These are phyloP conservation scores for Samia ricini DNA, from an alignment of 1,140 invertebrate species.

Conservation along the genomic window DNA sequence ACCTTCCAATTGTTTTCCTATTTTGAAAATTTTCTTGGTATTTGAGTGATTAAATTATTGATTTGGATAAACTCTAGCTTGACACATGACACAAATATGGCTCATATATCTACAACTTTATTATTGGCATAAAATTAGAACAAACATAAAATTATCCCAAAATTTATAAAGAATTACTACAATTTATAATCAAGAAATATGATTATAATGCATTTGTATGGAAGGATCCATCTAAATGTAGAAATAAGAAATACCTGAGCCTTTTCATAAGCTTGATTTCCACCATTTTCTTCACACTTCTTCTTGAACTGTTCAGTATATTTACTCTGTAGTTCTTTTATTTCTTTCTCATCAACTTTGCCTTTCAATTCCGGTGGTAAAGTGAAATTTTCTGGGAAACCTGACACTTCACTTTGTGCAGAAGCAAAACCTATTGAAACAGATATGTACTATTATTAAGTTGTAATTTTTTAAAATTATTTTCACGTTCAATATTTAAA, in stretches of 20 bases:
- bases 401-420: conserved; percentile 34
- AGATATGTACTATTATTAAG: not conserved
- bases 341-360: conserved; percentile 39
- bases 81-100: too few relatives aligned
- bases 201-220: not conserved
- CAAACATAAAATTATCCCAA: too few relatives aligned
- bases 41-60: too few relatives aligned
- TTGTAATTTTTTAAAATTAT: not conserved
- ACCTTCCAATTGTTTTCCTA: too few relatives aligned
- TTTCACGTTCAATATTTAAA: too few relatives aligned
- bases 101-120: too few relatives aligned
- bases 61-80: too few relatives aligned
- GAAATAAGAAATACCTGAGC: conserved; percentile 33
- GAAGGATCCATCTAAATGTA: not conserved
- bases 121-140: too few relatives aligned
- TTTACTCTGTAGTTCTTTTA: conserved; percentile 42
- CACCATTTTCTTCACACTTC: conserved; percentile 55
- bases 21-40: too few relatives aligned
- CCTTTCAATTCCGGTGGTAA: conserved; percentile 47
- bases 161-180: too few relatives aligned
- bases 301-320: conserved; percentile 40
- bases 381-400: conserved; percentile 30
- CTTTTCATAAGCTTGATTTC: conserved; percentile 37
- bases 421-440: conserved; percentile 31
- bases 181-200: not conserved